These are phyloP conservation scores for Tethea ocularis DNA, from an alignment of 2,888 invertebrate species.

Conservation along the genomic window DNA sequence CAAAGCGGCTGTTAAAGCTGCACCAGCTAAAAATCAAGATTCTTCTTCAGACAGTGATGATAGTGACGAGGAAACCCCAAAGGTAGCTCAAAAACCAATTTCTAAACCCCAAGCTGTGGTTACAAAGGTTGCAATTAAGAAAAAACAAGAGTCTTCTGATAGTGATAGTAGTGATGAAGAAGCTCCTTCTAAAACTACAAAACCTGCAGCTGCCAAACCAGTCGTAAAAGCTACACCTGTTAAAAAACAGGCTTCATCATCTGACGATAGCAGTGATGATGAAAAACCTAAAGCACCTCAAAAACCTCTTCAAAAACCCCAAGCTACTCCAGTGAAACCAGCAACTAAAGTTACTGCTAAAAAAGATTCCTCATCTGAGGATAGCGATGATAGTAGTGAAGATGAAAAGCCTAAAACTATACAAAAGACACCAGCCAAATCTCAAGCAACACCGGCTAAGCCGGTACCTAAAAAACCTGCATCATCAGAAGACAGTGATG, in stretches of 20 bases:
- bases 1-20: slow-evolving; percentile 30
- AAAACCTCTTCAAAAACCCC: slow-evolving; percentile 35
- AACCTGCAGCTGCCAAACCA: slow-evolving; percentile 30
- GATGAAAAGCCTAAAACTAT: slow-evolving; percentile 52
- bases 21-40: slow-evolving; percentile 48
- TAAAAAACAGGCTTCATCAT: slow-evolving; percentile 52
- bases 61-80: slow-evolving; percentile 53
- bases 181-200: slow-evolving; percentile 26
- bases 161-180: slow-evolving; percentile 44
- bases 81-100: slow-evolving; percentile 36
- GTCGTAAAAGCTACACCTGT: slow-evolving; percentile 20
- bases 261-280: slow-evolving; percentile 63
- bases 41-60: slow-evolving; percentile 62
- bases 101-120: slow-evolving; percentile 41
- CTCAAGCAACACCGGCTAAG: slow-evolving; percentile 24
- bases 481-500: slow-evolving; percentile 54
- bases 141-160: slow-evolving; percentile 43
- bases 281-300: slow-evolving; percentile 47
- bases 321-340: slow-evolving; percentile 27
- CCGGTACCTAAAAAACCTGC: slow-evolving; percentile 38
- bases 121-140: slow-evolving; percentile 29
- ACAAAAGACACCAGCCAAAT: slow-evolving; percentile 38
- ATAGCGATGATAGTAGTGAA: slow-evolving; percentile 57
- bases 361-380: slow-evolving; percentile 59
- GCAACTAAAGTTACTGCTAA: slow-evolving; percentile 37